Conservation (phyloP, 2,113 vertebrate species). For the Meles meles region DNA sequence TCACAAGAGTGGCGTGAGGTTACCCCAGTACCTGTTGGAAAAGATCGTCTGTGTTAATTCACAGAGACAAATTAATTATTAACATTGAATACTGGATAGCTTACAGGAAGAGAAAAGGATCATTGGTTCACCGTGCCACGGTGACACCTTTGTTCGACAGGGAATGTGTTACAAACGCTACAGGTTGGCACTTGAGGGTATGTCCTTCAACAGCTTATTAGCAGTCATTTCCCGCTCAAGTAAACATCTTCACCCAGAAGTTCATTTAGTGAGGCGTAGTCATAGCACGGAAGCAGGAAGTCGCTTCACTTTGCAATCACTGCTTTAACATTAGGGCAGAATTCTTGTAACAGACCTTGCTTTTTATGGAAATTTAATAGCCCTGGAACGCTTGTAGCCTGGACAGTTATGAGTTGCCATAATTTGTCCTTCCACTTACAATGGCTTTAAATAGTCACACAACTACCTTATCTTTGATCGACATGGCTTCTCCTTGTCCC, state of each 20-base stretch:
- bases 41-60: slow-evolving; percentile 3
- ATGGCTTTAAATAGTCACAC: not conserved
- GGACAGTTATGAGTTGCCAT: not conserved
- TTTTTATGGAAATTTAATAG: not conserved
- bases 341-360: not conserved
- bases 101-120: slow-evolving; percentile 20
- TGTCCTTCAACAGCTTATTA: not conserved
- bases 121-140: not conserved
- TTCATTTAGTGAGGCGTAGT: not conserved
- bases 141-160: slow-evolving; percentile 30
- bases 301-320: not conserved
- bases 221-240: not conserved
- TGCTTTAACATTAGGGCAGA: not conserved
- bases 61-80: slow-evolving; percentile 70
- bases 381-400: not conserved
- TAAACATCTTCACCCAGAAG: not conserved
- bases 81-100: slow-evolving; percentile 43
- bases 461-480: not conserved
- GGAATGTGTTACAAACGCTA: not conserved
- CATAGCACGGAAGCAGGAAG: not conserved
- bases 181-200: slow-evolving; percentile 35
- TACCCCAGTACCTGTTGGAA: not conserved
- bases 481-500: not conserved
- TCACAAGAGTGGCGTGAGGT: not conserved
- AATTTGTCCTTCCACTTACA: not conserved